phyloP scores from a whole-genome alignment of 2,113 vertebrate species.

The Formicarius rufipectus region DNA sequence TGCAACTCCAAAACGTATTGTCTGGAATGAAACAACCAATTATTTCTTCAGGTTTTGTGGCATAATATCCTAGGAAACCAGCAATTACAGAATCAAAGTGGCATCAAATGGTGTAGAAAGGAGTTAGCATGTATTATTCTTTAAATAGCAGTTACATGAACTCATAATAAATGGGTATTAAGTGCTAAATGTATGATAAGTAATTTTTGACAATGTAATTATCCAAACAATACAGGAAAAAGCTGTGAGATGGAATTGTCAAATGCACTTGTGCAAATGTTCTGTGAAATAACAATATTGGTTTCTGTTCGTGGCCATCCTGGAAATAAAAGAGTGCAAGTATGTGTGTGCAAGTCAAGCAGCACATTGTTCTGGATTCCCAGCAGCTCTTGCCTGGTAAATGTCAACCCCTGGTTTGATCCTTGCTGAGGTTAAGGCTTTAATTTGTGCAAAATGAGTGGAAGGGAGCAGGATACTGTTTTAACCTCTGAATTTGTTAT shows the following conservation, averaged over 20 bases:
- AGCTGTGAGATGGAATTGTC: conserved; percentile 66
- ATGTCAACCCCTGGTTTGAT: background rate
- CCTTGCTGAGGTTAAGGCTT: background rate
- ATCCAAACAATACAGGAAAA: conserved; percentile 77
- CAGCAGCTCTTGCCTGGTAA: background rate
- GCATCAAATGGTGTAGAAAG: conserved; percentile 73
- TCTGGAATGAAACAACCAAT: conserved; percentile 81
- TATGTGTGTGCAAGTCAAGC: background rate
- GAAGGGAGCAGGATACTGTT: background rate
- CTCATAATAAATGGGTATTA: conserved; percentile 83
- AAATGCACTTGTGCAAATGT: conserved; percentile 34
- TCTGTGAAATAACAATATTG: background rate
- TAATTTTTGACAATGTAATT: conserved; percentile 82
- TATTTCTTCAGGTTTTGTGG: conserved; percentile 83
- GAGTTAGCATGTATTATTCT: conserved; percentile 77
- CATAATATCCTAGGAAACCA: conserved; percentile 84
- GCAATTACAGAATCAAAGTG: conserved; percentile 82
- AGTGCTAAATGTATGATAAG: conserved; percentile 82
- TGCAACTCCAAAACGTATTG: conserved; percentile 75
- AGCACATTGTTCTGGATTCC: background rate
- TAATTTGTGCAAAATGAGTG: background rate
- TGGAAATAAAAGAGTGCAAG: background rate
- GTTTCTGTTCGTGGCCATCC: background rate
- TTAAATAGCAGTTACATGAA: conserved; percentile 85
- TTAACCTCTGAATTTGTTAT: background rate